Percentiles rank a stretch among this genome's conserved stretches.
These are phyloP conservation scores for Acrocephalus kingi DNA, from an alignment of 2,113 vertebrate species.

Conservation along the genomic window DNA sequence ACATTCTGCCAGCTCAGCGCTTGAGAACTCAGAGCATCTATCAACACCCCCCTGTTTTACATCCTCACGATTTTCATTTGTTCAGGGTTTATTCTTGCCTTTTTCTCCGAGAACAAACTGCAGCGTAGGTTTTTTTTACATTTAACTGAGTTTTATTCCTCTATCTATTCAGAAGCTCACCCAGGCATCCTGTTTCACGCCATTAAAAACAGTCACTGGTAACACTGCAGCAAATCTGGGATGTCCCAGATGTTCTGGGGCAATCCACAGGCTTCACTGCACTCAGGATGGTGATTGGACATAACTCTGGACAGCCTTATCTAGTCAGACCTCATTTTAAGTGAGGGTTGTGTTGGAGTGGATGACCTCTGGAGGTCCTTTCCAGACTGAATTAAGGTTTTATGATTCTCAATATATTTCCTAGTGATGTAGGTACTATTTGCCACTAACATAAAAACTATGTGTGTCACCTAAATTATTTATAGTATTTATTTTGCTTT, in stretches of 20 bases:
- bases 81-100: neutral
- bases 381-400: neutral
- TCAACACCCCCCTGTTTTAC: neutral
- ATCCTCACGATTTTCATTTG: neutral
- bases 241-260: neutral
- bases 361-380: neutral
- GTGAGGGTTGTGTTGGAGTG: neutral
- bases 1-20: neutral
- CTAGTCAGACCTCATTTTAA: neutral
- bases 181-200: neutral
- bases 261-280: neutral
- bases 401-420: neutral
- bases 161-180: neutral
- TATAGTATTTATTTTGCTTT: neutral
- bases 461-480: neutral
- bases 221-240: neutral
- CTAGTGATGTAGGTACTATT: constrained; percentile 21
- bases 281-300: neutral
- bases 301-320: neutral
- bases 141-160: neutral
- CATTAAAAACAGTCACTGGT: neutral
- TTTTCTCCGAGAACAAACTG: neutral
- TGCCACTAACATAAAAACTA: neutral
- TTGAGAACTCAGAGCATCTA: neutral
- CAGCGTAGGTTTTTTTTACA: neutral